A percentile compares a stretch with the other conserved stretches of the same genome.
These are phyloP conservation scores for Odontesthes bonariensis DNA, from an alignment of 2,113 vertebrate genomes.

Conservation along the genomic window DNA sequence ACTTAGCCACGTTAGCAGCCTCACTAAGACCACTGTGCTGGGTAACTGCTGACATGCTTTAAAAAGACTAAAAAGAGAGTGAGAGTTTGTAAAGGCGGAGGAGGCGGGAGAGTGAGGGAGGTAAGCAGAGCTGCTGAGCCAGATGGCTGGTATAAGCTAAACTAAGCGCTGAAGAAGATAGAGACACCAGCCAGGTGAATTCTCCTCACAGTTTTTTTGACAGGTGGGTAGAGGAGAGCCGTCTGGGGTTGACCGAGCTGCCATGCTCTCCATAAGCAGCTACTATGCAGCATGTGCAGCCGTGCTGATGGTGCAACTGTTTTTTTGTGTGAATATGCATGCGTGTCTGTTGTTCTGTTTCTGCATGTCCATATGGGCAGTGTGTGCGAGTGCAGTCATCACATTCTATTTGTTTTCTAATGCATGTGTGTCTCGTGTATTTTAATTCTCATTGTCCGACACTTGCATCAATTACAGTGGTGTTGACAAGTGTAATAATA, in stretches of 20 bases:
- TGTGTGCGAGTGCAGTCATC: slow-evolving; percentile 22
- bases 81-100: slow-evolving; percentile 58
- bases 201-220: slow-evolving; percentile 40
- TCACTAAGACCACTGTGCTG: slow-evolving; percentile 61
- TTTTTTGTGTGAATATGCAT: slow-evolving; percentile 64
- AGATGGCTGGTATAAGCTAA: slow-evolving; percentile 75
- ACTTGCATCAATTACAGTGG: slow-evolving; percentile 88
- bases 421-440: slow-evolving; percentile 20
- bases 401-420: slow-evolving; percentile 35
- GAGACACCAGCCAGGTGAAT: slow-evolving; percentile 76
- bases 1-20: slow-evolving; percentile 77
- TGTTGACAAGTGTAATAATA: slow-evolving; percentile 92
- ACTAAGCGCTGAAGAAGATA: slow-evolving; percentile 68
- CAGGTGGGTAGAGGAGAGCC: slow-evolving; percentile 58
- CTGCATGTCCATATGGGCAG: slow-evolving; percentile 47
- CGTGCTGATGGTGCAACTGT: slow-evolving; percentile 50
- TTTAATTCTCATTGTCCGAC: slow-evolving; percentile 72
- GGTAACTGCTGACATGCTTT: slow-evolving; percentile 75
- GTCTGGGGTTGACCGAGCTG: slow-evolving; percentile 56
- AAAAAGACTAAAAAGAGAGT: slow-evolving; percentile 66
- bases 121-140: slow-evolving; percentile 70
- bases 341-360: slow-evolving; percentile 50
- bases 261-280: slow-evolving; percentile 55
- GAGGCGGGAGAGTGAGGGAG: slow-evolving; percentile 35
- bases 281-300: slow-evolving; percentile 46